Base-by-base conservation (phyloP, 2,888 invertebrate genomes). In the Incurvaria masculella region DNA sequence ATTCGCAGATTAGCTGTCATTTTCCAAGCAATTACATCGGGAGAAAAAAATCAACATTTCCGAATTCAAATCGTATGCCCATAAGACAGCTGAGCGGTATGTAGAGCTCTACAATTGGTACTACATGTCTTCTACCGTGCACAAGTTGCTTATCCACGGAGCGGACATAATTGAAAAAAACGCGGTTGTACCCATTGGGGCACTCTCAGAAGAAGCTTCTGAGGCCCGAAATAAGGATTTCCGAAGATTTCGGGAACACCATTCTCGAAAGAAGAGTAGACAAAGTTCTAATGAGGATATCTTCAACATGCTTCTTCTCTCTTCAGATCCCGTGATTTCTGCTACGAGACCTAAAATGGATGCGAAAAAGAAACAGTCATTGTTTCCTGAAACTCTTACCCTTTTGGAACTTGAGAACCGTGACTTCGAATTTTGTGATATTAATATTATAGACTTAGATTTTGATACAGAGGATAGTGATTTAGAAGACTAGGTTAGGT, bases 251-350 rank as follows among this genome's bases (percentile, higher is more conserved):
- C 23, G 23, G 10, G 23, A 23, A 10, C 23, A 23, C 10, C 23
- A 23, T 10, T 6, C 23, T 6, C 23, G 23, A 10, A 23, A 49
- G 57, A n/a, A n/a, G n/a, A n/a, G n/a, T n/a, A n/a, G n/a, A n/a
- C n/a, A n/a, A n/a, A n/a, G n/a, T n/a, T n/a, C n/a, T n/a, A n/a
- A n/a, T n/a, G n/a, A n/a, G n/a, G n/a, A n/a, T n/a, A n/a, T n/a
- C n/a, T n/a, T n/a, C n/a, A n/a, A n/a, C n/a, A n/a, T n/a, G n/a
- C n/a, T n/a, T n/a, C n/a, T n/a, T n/a, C n/a, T n/a, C n/a, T n/a
- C n/a, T n/a, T n/a, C n/a, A n/a, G n/a, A n/a, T n/a, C n/a, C n/a
- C n/a, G n/a, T n/a, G n/a, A n/a, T n/a, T n/a, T n/a, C n/a, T n/a
- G n/a, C n/a, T n/a, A n/a, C n/a, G n/a, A n/a, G n/a, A n/a, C n/a